Base-by-base conservation (phyloP, 2,888 invertebrate species). In the Rhopalosiphum nymphaeae region DNA sequence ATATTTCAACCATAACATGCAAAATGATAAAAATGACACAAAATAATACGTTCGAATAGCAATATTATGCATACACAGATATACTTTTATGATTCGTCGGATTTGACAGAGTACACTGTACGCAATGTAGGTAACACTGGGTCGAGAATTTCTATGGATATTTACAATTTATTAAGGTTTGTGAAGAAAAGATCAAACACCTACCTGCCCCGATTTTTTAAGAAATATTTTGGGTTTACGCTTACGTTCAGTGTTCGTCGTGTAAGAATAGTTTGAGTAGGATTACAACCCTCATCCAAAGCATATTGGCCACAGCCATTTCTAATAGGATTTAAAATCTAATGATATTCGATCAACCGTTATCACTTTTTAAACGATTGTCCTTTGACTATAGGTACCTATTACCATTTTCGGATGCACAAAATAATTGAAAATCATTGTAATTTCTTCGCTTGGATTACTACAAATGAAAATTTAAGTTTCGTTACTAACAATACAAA, bases 301-400 rank as follows among this genome's bases (percentile, higher is more conserved):
- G n/a, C 91, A 49, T 36, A 67, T 36, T 78, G 21, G 78, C 78
- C 78, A 86, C 29, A 21, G 53, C 42, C 49, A 21, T 92, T 92
- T 88, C 88, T 92, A 88, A 92, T 88, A 88, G 67, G 92, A 92
- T 92, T 92, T 92, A 88, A 88, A 78, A 67, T 67, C 57, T 61
- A 88, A 92, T 88, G 67, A 92, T 67, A 49, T 92, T 92, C 92
- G 36, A 29, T 53, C 87, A 29, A 42, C 53, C 87, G 88, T 88
- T 67, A 53, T 67, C 49, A 67, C n/a, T n/a, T 91, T 85, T 91
- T 44, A 85, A 86, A 57, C 91, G 25, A 56, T 91, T 91, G 91
- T 91, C 26, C 26, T 84, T 42, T 91, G 46, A n/a, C 56, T n/a
- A 13, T 44, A 49, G 49, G 49, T 49, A 91, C 36, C 44, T 92